Conservation (phyloP, 2,113 vertebrate genomes). For the Platysternon megacephalum region DNA sequence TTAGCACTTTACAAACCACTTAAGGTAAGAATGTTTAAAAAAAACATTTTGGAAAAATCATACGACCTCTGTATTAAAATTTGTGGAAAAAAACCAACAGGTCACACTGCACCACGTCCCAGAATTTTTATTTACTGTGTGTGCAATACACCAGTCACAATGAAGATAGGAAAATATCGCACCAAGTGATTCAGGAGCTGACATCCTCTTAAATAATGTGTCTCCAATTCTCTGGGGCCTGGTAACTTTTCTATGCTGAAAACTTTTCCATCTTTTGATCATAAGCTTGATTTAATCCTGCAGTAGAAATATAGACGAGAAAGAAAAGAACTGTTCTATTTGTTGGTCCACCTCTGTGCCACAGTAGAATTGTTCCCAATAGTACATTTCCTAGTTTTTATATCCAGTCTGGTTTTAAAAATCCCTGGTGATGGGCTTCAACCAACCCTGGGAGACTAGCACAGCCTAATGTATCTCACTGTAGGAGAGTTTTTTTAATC, state of each 20-base stretch:
- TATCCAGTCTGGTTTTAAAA: neutral
- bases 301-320: neutral
- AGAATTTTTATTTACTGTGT: neutral
- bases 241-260: neutral
- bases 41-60: neutral
- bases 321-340: neutral
- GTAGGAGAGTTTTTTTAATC: neutral
- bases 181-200: neutral
- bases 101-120: no score
- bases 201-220: neutral
- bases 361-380: neutral
- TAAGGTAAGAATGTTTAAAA: neutral
- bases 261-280: neutral
- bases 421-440: neutral
- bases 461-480: neutral
- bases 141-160: neutral
- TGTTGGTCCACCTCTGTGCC: neutral
- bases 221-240: neutral
- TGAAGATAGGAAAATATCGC: neutral
- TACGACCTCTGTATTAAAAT: neutral
- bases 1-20: neutral
- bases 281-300: neutral
- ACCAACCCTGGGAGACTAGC: neutral
- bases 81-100: neutral
- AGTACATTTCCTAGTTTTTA: neutral